phyloP scores from a whole-genome alignment of 2,113 vertebrate species.

The Tor tambroides region DNA sequence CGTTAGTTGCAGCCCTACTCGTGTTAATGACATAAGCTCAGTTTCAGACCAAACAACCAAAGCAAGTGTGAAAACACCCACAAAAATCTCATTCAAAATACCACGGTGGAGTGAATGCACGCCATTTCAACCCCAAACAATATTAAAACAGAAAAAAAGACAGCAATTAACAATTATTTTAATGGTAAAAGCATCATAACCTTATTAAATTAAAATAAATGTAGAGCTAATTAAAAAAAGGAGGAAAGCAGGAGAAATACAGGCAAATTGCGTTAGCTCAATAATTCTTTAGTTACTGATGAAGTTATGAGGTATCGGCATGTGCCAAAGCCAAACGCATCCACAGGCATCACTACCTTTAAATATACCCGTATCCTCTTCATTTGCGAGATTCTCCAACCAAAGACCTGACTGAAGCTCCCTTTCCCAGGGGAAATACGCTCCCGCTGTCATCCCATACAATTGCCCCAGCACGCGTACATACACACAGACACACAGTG shows the following conservation, averaged over 20 bases:
- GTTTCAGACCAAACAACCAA: background rate
- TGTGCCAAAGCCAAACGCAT: constrained; percentile 54
- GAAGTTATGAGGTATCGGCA: background rate
- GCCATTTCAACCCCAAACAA: background rate
- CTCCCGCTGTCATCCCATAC: constrained; percentile 88
- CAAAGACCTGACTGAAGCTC: constrained; percentile 90
- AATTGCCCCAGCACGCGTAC: constrained; percentile 55
- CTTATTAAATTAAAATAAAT: background rate
- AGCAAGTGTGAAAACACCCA: constrained; percentile 20
- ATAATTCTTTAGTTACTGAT: constrained; percentile 25
- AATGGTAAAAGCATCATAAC: background rate
- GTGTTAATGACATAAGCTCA: background rate
- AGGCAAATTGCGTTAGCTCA: constrained; percentile 54
- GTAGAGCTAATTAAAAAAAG: background rate
- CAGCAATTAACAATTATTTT: background rate
- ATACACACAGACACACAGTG: constrained; percentile 33
- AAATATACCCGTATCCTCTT: constrained; percentile 89
- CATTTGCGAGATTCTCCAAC: constrained; percentile 85
- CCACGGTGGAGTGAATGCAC: background rate
- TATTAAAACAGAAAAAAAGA: background rate
- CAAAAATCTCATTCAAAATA: background rate
- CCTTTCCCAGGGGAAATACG: constrained; percentile 92
- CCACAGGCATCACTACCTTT: constrained; percentile 86
- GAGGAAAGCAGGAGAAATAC: constrained; percentile 54
- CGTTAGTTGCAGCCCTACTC: no score